Percentiles rank a stretch among this genome's conserved stretches.
phyloP scores from a whole-genome alignment of 2,888 invertebrate genomes.

The Odontomyia ornata region DNA sequence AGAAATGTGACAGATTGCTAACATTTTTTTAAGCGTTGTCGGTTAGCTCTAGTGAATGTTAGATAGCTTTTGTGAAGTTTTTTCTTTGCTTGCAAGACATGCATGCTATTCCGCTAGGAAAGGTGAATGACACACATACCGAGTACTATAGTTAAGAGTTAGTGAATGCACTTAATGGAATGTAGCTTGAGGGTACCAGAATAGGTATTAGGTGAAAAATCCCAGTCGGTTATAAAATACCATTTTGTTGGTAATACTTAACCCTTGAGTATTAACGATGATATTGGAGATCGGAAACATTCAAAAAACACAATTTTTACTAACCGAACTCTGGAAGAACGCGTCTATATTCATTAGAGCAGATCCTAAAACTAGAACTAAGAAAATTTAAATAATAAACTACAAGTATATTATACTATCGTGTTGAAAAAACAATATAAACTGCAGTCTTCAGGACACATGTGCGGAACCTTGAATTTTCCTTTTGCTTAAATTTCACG shows the following conservation, averaged over 20 bases:
- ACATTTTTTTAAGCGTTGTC: background rate
- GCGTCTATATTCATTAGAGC: too few species aligned
- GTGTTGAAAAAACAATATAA: too few species aligned
- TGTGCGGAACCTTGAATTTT: too few species aligned
- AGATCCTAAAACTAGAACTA: too few species aligned
- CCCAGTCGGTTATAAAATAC: background rate
- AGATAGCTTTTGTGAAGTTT: background rate
- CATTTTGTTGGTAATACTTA: background rate
- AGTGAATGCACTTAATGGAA: background rate
- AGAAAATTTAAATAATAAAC: too few species aligned
- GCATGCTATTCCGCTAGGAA: background rate
- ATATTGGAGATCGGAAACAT: too few species aligned
- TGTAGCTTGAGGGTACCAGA: background rate
- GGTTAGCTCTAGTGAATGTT: background rate
- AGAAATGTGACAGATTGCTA: background rate
- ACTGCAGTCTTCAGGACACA: too few species aligned
- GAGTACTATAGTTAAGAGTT: background rate
- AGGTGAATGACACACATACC: constrained; percentile 12
- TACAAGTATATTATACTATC: too few species aligned
- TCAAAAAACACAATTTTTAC: too few species aligned
- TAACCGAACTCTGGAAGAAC: too few species aligned
- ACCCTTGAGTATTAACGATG: background rate
- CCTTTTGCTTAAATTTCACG: too few species aligned
- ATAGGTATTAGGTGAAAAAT: background rate
- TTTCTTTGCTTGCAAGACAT: background rate